Evolutionary conservation across 2,113 vertebrate genomes (phyloP).

Genomic region (Connochaetes taurinus): DNA sequence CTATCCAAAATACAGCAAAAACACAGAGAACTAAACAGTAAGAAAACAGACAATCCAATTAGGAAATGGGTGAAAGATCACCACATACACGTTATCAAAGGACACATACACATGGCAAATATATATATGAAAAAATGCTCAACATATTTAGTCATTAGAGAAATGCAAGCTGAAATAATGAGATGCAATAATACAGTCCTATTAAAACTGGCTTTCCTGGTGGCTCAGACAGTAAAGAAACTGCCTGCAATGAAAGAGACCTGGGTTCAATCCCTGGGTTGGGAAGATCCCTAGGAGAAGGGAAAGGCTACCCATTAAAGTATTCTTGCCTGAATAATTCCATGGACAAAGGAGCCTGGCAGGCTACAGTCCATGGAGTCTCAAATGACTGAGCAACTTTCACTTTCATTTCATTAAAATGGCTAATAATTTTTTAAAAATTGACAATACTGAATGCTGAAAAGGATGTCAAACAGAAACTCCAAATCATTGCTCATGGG

Average conservation of each 20-base stretch:
- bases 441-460: background rate
- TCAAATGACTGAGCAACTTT: background rate
- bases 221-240: background rate
- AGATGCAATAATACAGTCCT: background rate
- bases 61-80: background rate
- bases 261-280: background rate
- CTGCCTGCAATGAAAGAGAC: background rate
- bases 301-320: background rate
- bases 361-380: background rate
- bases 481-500: background rate
- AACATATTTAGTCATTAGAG: background rate
- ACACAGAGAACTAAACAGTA: background rate
- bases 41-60: background rate
- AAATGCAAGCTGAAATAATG: background rate
- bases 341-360: background rate
- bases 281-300: background rate
- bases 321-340: background rate
- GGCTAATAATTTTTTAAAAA: background rate
- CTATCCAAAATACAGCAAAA: background rate
- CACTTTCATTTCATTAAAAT: background rate
- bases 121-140: background rate
- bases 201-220: background rate
- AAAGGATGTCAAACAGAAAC: background rate
- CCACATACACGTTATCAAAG: background rate
- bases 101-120: background rate